Conservation (phyloP, 1,140 invertebrate genomes). For the Cryptotermes secundus region DNA sequence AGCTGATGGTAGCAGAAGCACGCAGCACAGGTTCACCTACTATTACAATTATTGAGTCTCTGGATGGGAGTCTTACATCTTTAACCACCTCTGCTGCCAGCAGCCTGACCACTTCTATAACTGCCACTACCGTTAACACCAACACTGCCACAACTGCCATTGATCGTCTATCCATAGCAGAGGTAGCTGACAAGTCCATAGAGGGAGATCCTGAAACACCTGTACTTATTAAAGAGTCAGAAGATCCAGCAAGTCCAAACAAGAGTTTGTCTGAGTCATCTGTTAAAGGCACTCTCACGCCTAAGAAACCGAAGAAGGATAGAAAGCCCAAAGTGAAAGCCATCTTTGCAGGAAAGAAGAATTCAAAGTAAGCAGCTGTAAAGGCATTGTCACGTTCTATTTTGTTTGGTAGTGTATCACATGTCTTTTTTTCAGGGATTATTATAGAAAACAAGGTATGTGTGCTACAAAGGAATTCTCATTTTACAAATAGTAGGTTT, state of each 20-base stretch:
- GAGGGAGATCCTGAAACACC: constrained; percentile 34
- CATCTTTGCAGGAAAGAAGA: constrained; percentile 37
- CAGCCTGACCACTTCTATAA: background rate
- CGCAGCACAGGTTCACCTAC: background rate
- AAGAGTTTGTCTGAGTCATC: constrained; percentile 25
- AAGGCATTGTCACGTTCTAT: background rate
- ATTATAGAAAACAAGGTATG: too few species aligned
- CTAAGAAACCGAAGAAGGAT: constrained; percentile 45
- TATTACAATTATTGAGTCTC: background rate
- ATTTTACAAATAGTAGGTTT: too few species aligned
- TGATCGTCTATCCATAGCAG: background rate
- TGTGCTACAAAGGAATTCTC: too few species aligned
- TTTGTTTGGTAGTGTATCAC: too few species aligned
- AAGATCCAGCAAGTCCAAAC: constrained; percentile 27
- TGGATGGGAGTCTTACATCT: background rate
- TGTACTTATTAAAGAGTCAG: background rate
- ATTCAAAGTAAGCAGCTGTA: constrained; percentile 41
- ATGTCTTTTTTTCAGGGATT: too few species aligned
- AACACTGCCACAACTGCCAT: background rate
- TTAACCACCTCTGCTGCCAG: background rate
- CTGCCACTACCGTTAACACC: background rate
- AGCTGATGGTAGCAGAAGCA: background rate
- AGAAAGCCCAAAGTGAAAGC: constrained; percentile 44
- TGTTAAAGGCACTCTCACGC: constrained; percentile 24
- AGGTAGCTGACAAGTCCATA: background rate